phyloP scores from a whole-genome alignment of 2,113 vertebrate genomes.

The Gopherus flavomarginatus region DNA sequence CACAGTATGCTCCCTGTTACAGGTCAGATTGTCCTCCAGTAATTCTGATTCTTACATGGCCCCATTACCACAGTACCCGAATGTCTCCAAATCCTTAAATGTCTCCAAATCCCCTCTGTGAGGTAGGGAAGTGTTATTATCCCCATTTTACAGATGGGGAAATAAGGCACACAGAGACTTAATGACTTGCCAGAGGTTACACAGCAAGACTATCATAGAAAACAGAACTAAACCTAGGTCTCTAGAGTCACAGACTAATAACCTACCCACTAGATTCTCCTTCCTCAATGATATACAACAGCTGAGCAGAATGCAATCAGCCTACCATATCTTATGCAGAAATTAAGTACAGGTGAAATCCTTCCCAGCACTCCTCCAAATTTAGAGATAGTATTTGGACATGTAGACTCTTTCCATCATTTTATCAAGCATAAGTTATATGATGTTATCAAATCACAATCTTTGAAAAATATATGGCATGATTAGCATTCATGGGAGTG shows the following conservation, averaged over 20 bases:
- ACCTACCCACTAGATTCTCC: not conserved
- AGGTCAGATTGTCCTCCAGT: not conserved
- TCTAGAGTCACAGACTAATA: not conserved
- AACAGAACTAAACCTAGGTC: not conserved
- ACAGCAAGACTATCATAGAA: not conserved
- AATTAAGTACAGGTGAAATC: not conserved
- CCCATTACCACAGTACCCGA: not conserved
- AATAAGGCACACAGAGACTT: rapidly evolving
- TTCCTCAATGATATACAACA: not conserved
- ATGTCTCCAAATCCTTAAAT: not conserved
- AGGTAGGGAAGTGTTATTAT: not conserved
- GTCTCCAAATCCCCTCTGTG: not conserved
- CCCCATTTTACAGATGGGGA: not conserved
- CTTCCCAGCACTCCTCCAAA: not conserved
- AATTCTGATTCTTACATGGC: not conserved
- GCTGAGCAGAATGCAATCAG: not conserved
- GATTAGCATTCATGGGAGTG: not conserved
- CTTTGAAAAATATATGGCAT: rapidly evolving
- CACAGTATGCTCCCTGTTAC: not conserved
- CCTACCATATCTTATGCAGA: not conserved
- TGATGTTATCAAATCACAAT: not conserved
- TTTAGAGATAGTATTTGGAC: not conserved
- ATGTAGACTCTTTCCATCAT: not conserved
- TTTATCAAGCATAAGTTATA: not conserved
- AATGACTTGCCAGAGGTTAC: not conserved